These are phyloP conservation scores for Pollimyrus isidori DNA, from an alignment of 2,113 vertebrate species.

Conservation along the genomic window DNA sequence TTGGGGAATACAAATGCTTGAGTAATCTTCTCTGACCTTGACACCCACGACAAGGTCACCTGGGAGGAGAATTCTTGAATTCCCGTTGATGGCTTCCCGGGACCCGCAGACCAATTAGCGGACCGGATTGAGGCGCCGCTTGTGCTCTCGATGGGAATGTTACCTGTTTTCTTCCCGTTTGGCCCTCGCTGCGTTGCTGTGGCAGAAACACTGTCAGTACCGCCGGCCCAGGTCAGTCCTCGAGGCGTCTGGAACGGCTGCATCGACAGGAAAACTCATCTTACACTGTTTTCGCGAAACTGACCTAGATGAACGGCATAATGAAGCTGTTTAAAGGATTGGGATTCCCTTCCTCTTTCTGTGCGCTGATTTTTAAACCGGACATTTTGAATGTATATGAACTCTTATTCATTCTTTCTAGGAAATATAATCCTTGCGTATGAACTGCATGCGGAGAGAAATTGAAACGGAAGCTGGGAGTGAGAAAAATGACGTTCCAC, in stretches of 20 bases:
- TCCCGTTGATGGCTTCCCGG: slow-evolving; percentile 41
- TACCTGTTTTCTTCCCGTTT: slow-evolving; percentile 38
- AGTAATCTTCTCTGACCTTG: slow-evolving; percentile 58
- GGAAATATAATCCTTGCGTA: not conserved
- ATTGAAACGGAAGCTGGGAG: not conserved
- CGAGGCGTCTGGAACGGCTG: slow-evolving; percentile 1
- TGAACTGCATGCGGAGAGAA: not conserved
- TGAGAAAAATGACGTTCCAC: not conserved
- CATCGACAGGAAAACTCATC: slow-evolving; percentile 28
- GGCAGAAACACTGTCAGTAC: slow-evolving; percentile 57
- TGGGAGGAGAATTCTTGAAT: slow-evolving; percentile 38
- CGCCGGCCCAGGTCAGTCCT: slow-evolving; percentile 46
- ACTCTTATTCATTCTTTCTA: not conserved
- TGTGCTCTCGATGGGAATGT: slow-evolving; percentile 25
- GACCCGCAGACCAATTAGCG: slow-evolving; percentile 55
- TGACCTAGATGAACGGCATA: not conserved
- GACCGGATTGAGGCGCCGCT: slow-evolving; percentile 41
- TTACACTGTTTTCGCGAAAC: slow-evolving; percentile 36
- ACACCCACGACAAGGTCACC: slow-evolving; percentile 42
- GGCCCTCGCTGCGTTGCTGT: slow-evolving; percentile 60
- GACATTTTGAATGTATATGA: not conserved
- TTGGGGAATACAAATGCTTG: slow-evolving; percentile 57
- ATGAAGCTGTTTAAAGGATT: not conserved
- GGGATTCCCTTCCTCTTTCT: not conserved
- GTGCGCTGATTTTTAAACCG: not conserved